Percentiles rank a stretch among this genome's conserved stretches.
These are phyloP conservation scores for Andrena bucephala DNA, from an alignment of 2,888 invertebrate species.

Conservation along the genomic window DNA sequence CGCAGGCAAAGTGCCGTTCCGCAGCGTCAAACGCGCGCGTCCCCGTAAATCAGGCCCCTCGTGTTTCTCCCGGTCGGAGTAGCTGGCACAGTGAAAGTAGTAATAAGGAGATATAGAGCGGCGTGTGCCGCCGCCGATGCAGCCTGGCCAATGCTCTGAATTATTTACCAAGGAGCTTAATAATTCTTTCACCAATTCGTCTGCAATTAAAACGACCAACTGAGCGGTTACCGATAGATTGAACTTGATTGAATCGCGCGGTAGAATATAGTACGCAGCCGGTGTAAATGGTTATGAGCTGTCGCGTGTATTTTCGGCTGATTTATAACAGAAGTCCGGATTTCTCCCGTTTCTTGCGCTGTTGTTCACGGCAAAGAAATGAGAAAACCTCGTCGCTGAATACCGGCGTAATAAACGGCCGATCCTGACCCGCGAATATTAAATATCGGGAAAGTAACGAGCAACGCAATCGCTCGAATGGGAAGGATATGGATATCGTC, in stretches of 20 bases:
- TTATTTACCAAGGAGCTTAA: slow-evolving; percentile 45
- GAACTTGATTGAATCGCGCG: not conserved
- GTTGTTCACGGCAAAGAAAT: slow-evolving; percentile 6
- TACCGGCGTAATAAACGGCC: slow-evolving; percentile 50
- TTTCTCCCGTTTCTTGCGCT: slow-evolving; percentile 18
- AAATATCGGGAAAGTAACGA: slow-evolving; percentile 49
- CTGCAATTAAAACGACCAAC: not conserved
- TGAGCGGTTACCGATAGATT: slow-evolving; percentile 6
- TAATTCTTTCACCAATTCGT: not conserved
- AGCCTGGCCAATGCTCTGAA: slow-evolving; percentile 23
- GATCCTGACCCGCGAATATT: slow-evolving; percentile 51
- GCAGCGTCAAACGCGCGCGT: slow-evolving; percentile 13
- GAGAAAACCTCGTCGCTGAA: slow-evolving; percentile 21
- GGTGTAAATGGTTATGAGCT: slow-evolving; percentile 2
- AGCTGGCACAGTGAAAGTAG: slow-evolving; percentile 53
- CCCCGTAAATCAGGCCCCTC: slow-evolving; percentile 50
- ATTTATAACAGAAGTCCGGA: slow-evolving; percentile 35
- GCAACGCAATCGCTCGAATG: slow-evolving; percentile 24
- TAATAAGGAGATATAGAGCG: slow-evolving; percentile 56
- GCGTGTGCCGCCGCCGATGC: slow-evolving; percentile 20
- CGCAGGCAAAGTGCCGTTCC: slow-evolving; percentile 10
- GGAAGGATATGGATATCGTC: slow-evolving; percentile 17
- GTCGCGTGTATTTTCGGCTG: slow-evolving; percentile 20
- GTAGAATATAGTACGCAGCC: slow-evolving; percentile 6
- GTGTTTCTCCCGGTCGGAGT: slow-evolving; percentile 26